Evolutionary conservation across 2,888 invertebrate genomes (phyloP), one percentile per base, ranked within the genome.

Genomic region (Xestia sexstrigata): DNA sequence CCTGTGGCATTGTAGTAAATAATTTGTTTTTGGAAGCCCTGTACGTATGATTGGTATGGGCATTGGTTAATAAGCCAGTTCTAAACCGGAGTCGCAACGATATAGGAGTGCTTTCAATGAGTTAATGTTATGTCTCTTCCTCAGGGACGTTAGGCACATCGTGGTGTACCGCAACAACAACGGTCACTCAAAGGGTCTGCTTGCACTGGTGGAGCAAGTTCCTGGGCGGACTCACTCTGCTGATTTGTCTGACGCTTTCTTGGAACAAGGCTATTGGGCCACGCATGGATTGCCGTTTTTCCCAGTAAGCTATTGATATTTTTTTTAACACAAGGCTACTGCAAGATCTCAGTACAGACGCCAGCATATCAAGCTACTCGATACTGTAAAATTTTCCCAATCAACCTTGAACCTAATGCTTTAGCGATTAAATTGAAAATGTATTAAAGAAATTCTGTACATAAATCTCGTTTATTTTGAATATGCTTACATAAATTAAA

Each of bases 191-290:
- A 95, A 94, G 78, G 97, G 97, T 0, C 91, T 97, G 71, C 93
- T 97, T 15, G 98, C 98, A 97, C 97, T 99, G 62, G 95, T 98
- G 5, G 99, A 99, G 93, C 99, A 99, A 90, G 95, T 98, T 49
- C 98, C 98, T 0, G 97, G 97, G 0, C 93, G 97, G n/a, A 97
- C 97, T 0, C 97, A 97, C 82, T 97, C 97, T 7, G 97, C 96
- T n/a, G 98, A 99, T 92, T 95, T 98, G 74, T 98, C 98, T 0
- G 95, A 97, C 62, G 93, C 97, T 0, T 97, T 99, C 67, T 91
- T 97, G 4, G 94, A 97, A 30, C 97, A 97, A 81, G 97, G 97
- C 47, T 98, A 97, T 95, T 98, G 98, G 97, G 98, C 98, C 52
- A 98, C 98, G 70, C 98, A 98, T 92, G 97, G 97, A 67, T 90